These are phyloP conservation scores for Apoda limacodes DNA, from an alignment of 2,888 invertebrate genomes.

Conservation along the genomic window DNA sequence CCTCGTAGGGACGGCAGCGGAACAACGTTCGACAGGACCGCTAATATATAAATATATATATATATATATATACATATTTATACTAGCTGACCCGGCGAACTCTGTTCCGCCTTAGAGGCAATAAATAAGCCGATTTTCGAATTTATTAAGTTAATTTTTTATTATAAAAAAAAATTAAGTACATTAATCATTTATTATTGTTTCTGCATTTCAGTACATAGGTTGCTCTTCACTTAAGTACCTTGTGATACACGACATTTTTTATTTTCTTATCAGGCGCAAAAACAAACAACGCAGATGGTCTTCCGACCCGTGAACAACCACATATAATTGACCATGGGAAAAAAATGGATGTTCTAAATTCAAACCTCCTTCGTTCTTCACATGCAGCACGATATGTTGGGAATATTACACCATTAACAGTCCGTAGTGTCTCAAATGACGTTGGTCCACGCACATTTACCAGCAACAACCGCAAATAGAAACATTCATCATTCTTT, in stretches of 20 bases:
- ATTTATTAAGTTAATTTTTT: slow-evolving; percentile 6
- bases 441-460: slow-evolving; percentile 22
- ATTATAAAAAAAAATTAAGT: slow-evolving; percentile 1
- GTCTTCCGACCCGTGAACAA: too few species aligned
- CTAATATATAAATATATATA: too few species aligned
- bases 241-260: slow-evolving; percentile 14
- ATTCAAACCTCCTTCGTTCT: slow-evolving; percentile 1
- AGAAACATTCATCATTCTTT: slow-evolving; percentile 19
- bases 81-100: slow-evolving; percentile 6
- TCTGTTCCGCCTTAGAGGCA: slow-evolving; percentile 9
- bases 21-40: too few species aligned
- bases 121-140: slow-evolving; percentile 7
- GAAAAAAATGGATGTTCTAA: too few species aligned
- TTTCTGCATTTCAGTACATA: slow-evolving; percentile 1
- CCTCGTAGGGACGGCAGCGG: too few species aligned
- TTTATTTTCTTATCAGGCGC: too few species aligned
- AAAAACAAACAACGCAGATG: too few species aligned
- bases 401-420: slow-evolving; percentile 15
- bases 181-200: slow-evolving; percentile 2
- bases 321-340: too few species aligned
- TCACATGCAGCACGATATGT: too few species aligned
- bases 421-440: slow-evolving; percentile 20
- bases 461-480: slow-evolving; percentile 15
- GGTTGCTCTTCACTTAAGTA: slow-evolving; percentile 8
- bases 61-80: too few species aligned